A percentile compares a stretch with the other conserved stretches of the same genome.
Conservation (phyloP, 2,113 vertebrate species). For the Pontoporia blainvillei region DNA sequence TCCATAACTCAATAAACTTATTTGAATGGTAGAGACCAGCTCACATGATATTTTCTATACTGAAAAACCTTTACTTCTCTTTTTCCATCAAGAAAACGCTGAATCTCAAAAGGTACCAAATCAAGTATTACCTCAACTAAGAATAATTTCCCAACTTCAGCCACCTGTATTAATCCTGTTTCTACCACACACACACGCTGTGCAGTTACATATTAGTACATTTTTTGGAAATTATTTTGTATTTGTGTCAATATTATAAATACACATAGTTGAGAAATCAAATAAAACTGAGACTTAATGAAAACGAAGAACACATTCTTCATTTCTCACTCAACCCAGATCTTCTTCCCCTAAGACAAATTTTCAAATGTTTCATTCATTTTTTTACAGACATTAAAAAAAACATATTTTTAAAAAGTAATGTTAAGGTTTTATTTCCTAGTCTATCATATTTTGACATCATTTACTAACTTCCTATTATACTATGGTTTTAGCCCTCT, state of each 20-base stretch:
- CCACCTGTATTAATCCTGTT: background rate
- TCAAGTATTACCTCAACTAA: background rate
- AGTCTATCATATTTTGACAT: background rate
- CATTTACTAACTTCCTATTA: background rate
- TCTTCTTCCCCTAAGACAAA: background rate
- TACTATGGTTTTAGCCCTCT: background rate
- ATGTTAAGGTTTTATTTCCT: background rate
- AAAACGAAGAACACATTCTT: background rate
- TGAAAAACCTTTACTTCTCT: background rate
- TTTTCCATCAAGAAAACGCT: background rate
- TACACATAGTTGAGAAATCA: background rate
- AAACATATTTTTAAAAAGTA: background rate
- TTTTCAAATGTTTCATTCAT: background rate
- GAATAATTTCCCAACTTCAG: background rate
- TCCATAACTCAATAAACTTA: background rate
- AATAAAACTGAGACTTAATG: background rate
- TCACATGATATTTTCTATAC: slow-evolving; percentile 1
- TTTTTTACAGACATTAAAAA: background rate
- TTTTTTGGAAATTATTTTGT: background rate
- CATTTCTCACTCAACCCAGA: background rate
- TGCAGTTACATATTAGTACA: background rate
- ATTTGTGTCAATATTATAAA: background rate
- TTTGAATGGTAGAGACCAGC: background rate
- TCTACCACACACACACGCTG: background rate
- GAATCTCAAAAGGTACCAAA: background rate